Evolutionary conservation across 1,140 invertebrate genomes (phyloP), one percentile per base, ranked within the genome.

Genomic region (Vollenhovia emeryi): DNA sequence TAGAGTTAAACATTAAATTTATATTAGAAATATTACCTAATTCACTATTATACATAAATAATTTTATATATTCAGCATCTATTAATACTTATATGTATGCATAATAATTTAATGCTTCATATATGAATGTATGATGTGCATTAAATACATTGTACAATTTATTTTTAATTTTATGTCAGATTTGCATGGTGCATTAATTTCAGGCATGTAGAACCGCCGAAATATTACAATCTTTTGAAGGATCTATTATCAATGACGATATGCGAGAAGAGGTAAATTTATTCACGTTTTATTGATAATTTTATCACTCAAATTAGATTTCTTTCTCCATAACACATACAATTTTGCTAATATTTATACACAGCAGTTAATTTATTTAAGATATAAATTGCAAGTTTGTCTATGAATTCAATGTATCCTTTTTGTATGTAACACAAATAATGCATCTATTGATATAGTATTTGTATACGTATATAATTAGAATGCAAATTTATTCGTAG

Each of bases 141-240:
- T 43, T 0, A 62, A 0, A 50, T 36, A 50, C 50, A 78, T 0
- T 64, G 5, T 21, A 2, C 13, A 1, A 48, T 66, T 50, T 24
- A 18, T 36, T 33, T 5, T 11, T 50, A 8, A 50, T 7, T 78
- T 48, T 8, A 48, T 30, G 1, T 33, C 15, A 30, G 15, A 68
- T 68, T 50, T 2, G 11, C 9, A 36, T 50, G 3, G 21, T 50
- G 9, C 0, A 52, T 68, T 43, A n/a, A 52, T 68, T 79, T 79
- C 3, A 79, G 76, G 43, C 76, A 52, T 68, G 52, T 68, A 79
- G 52, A 79, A 68, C 76, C 2, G 62, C 60, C 2, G 76, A 79
- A 79, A 79, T 79, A 36, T 13, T 79, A 36, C 76, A 79, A 40
- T 68, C 60, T 5, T 68, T 79, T 79, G 62, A 50, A 13, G 60